These are phyloP conservation scores for Melanchra persicariae DNA, from an alignment of 2,888 invertebrate genomes.

Conservation along the genomic window DNA sequence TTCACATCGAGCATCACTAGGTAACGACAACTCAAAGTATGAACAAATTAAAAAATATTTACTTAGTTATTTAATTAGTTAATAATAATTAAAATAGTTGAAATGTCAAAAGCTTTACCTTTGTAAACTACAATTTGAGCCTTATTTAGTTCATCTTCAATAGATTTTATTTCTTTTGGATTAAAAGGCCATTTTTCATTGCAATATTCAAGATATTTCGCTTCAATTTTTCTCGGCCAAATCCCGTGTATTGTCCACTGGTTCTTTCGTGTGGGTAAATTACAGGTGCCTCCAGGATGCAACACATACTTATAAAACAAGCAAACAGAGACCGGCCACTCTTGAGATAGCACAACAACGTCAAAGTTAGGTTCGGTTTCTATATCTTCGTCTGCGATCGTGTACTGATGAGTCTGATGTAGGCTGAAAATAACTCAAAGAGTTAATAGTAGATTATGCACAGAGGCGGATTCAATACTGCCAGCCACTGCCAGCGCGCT, in stretches of 20 bases:
- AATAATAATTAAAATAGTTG: no score
- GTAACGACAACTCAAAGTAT: not conserved
- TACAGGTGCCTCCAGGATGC: not conserved
- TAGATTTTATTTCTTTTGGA: not conserved
- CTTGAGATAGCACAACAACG: not conserved
- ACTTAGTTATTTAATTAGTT: no score
- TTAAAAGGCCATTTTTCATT: not conserved
- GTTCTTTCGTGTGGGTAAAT: not conserved
- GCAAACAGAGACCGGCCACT: not conserved
- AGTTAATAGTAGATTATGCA: no score
- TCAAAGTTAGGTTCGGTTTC: not conserved
- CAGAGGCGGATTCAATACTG: no score
- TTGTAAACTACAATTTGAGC: slow-evolving; percentile 11
- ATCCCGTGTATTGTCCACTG: slow-evolving; percentile 1
- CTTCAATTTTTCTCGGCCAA: not conserved
- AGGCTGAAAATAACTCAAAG: slow-evolving; percentile 18
- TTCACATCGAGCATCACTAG: not conserved
- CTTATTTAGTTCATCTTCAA: not conserved
- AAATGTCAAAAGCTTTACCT: not conserved
- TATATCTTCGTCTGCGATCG: not conserved
- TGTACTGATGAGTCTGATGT: not conserved
- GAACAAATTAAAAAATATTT: no score
- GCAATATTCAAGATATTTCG: not conserved
- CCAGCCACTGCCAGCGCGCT: no score
- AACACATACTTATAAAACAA: not conserved